phyloP scores from a whole-genome alignment of 64 coral and sea anemone genomes.

The Montipora capricornis region DNA sequence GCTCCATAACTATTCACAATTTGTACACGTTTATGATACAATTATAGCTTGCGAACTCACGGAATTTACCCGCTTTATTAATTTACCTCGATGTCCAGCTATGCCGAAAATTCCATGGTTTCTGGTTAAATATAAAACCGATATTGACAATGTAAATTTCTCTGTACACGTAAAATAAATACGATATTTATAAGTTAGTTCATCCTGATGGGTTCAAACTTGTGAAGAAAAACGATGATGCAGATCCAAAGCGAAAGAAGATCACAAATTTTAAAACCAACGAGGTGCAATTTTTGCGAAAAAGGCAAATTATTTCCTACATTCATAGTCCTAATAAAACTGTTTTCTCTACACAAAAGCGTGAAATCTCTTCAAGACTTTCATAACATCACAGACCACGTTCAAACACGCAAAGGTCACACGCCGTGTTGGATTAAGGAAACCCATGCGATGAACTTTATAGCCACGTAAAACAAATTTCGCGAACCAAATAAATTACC shows the following conservation, averaged over 20 bases:
- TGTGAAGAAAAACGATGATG: not conserved
- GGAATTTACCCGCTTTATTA: not conserved
- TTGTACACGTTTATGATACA: constrained; percentile 46
- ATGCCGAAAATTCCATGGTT: not conserved
- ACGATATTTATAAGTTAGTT: constrained; percentile 39
- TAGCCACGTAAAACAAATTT: not conserved
- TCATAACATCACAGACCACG: not conserved
- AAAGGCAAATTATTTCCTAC: not conserved
- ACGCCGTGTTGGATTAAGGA: no score
- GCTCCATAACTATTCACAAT: constrained; percentile 45
- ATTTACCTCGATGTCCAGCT: not conserved
- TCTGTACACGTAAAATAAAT: constrained; percentile 61
- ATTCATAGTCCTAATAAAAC: not conserved
- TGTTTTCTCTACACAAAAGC: not conserved
- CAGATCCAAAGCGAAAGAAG: not conserved
- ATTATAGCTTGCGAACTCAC: not conserved
- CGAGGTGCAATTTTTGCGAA: not conserved
- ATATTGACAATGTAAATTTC: constrained; percentile 26
- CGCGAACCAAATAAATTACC: not conserved
- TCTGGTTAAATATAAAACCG: constrained; percentile 44
- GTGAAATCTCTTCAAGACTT: not conserved
- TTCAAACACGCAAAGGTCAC: not conserved
- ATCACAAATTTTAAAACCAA: not conserved
- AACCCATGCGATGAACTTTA: no score
- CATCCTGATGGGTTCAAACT: not conserved